These are phyloP conservation scores for Rhinatrema bivittatum DNA, from an alignment of 2,797 vertebrate genomes.

Conservation along the genomic window DNA sequence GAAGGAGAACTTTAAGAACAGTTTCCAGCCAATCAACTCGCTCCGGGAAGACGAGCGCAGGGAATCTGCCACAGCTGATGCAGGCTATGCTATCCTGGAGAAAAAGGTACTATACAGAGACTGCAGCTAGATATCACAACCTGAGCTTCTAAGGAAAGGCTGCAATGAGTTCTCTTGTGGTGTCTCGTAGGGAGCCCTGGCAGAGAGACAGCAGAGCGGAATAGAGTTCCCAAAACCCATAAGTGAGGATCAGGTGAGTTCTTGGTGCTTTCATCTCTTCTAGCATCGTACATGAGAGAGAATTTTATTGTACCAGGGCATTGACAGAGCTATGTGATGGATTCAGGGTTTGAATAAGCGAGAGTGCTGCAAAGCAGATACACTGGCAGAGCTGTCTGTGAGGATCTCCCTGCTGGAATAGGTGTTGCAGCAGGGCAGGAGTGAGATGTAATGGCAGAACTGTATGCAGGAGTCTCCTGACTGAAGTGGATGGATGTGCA, in stretches of 20 bases:
- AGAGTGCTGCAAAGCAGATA: too few species aligned
- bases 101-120: constrained; percentile 87
- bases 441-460: background rate
- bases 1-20: constrained; percentile 81
- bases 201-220: constrained; percentile 70
- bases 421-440: too few species aligned
- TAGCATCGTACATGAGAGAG: background rate
- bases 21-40: constrained; percentile 54
- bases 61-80: constrained; percentile 82
- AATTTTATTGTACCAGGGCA: background rate
- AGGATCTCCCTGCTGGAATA: too few species aligned
- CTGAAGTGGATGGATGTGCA: too few species aligned
- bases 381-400: background rate
- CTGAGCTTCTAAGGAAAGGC: too few species aligned
- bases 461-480: too few species aligned
- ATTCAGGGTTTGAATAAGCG: too few species aligned
- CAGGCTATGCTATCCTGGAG: constrained; percentile 83
- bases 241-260: constrained; percentile 55
- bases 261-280: too few species aligned
- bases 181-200: constrained; percentile 66
- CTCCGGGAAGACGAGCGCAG: constrained; percentile 66
- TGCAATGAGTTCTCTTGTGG: background rate
- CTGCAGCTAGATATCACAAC: too few species aligned
- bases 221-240: constrained; percentile 70
- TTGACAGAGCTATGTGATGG: too few species aligned